A percentile compares a stretch with the other conserved stretches of the same genome.
Conservation (phyloP, 2,113 vertebrate species). For the Planiliza haematocheilus region DNA sequence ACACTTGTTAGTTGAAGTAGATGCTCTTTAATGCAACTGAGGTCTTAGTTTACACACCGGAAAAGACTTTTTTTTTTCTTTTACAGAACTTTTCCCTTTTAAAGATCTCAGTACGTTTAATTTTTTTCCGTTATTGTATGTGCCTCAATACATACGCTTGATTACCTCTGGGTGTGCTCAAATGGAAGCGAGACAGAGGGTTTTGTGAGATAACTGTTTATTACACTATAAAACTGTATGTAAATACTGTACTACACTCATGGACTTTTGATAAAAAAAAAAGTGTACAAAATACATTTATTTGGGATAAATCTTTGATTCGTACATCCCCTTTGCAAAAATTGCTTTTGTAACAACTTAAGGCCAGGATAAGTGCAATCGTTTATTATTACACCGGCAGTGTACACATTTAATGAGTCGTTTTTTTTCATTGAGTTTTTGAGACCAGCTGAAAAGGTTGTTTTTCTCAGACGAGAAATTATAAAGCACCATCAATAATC, state of each 20-base stretch:
- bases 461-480: conserved; percentile 45
- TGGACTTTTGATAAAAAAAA: conserved; percentile 81
- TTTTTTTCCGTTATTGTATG: conserved; percentile 74
- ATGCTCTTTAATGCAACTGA: conserved; percentile 61
- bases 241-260: conserved; percentile 80
- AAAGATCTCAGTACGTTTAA: conserved; percentile 36
- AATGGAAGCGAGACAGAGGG: conserved; percentile 62
- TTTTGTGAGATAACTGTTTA: conserved; percentile 69
- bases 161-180: conserved; percentile 82
- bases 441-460: conserved; percentile 29
- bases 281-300: conserved; percentile 73
- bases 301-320: conserved; percentile 81
- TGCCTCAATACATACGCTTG: conserved; percentile 84
- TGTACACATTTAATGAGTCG: conserved; percentile 55
- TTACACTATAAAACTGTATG: conserved; percentile 77
- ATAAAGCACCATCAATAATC: conserved; percentile 39
- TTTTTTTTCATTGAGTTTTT: conserved; percentile 47
- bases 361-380: conserved; percentile 67
- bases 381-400: conserved; percentile 47
- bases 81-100: conserved; percentile 36
- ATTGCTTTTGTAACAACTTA: conserved; percentile 72
- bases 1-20: conserved; percentile 66
- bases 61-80: conserved; percentile 49
- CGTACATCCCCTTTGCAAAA: conserved; percentile 69
- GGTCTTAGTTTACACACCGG: conserved; percentile 56